Evolutionary conservation across 2,888 invertebrate species (phyloP).

Genomic region (Ornithoptera alexandrae): DNA sequence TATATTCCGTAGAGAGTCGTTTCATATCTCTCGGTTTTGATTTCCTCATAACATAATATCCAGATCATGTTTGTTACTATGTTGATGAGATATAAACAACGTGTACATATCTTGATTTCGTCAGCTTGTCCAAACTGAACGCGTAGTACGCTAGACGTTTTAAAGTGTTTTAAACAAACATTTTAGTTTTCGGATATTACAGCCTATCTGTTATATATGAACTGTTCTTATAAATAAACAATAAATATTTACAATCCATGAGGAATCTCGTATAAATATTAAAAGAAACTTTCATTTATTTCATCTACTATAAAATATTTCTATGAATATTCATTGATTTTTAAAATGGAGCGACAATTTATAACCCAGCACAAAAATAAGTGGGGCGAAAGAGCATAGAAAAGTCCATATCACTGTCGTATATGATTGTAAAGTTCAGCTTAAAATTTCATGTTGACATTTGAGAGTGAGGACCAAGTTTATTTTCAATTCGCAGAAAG

Average conservation of each 20-base stretch:
- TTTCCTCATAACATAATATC: neutral
- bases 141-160: too few relatives aligned
- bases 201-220: too few relatives aligned
- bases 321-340: neutral
- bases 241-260: too few relatives aligned
- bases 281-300: neutral
- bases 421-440: conserved; percentile 22
- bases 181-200: too few relatives aligned
- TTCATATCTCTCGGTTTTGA: neutral
- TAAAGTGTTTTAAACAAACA: too few relatives aligned
- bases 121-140: too few relatives aligned
- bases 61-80: neutral
- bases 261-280: neutral
- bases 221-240: too few relatives aligned
- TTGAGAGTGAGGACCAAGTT: conserved; percentile 21
- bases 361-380: conserved; percentile 36
- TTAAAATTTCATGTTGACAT: conserved; percentile 25
- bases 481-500: conserved; percentile 30
- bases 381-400: conserved; percentile 2
- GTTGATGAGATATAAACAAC: neutral
- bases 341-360: neutral
- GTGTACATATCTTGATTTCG: too few relatives aligned
- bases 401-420: conserved; percentile 4
- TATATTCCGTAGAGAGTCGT: neutral
- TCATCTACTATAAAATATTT: neutral